Evolutionary conservation across 2,113 vertebrate genomes (phyloP).

Genomic region (Cynoglossus semilaevis): DNA sequence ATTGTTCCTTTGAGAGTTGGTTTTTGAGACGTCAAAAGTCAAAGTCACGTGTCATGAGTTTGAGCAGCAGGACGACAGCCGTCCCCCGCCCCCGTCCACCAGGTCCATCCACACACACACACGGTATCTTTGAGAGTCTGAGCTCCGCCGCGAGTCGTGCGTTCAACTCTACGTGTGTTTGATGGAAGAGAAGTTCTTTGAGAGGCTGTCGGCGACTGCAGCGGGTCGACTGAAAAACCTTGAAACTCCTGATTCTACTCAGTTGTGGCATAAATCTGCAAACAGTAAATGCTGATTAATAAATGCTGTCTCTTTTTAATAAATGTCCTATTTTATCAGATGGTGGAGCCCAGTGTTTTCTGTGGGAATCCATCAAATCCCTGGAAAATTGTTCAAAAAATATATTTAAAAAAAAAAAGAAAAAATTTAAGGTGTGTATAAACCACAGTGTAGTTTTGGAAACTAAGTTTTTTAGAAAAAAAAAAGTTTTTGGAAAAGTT

Average conservation of each 20-base stretch:
- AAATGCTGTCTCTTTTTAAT: constrained; percentile 79
- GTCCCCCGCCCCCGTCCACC: no score
- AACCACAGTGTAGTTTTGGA: no score
- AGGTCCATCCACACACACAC: no score
- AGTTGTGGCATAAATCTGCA: constrained; percentile 55
- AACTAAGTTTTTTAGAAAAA: no score
- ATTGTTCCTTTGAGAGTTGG: no score
- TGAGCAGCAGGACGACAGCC: no score
- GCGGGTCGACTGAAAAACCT: constrained; percentile 39
- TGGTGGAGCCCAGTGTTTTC: neutral
- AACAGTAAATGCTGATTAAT: constrained; percentile 53
- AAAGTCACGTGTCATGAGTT: no score
- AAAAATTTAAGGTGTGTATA: no score
- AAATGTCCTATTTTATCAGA: constrained; percentile 82
- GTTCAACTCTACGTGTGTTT: constrained; percentile 7
- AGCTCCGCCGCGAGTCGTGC: constrained; percentile 22
- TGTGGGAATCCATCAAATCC: neutral
- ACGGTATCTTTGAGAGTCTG: neutral
- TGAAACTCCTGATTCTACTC: constrained; percentile 41
- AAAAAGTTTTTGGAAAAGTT: no score
- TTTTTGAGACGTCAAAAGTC: no score
- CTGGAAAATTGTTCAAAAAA: no score
- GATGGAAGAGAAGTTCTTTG: constrained; percentile 26
- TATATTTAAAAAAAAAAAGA: no score
- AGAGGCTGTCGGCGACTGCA: constrained; percentile 37